These are phyloP conservation scores for Scytalopus superciliaris DNA, from an alignment of 2,113 vertebrate species.

Conservation along the genomic window DNA sequence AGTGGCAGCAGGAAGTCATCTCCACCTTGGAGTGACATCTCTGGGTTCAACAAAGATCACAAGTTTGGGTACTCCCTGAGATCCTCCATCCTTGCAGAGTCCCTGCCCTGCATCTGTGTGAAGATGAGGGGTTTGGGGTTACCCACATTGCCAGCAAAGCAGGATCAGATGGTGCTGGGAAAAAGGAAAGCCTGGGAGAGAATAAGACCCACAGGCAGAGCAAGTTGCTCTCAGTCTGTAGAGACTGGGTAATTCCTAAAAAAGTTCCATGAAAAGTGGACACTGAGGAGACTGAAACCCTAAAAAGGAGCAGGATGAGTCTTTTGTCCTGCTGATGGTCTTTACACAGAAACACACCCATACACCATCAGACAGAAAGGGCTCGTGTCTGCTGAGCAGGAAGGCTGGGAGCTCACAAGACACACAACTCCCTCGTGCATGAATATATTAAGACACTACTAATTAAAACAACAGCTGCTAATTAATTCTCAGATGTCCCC, in stretches of 20 bases:
- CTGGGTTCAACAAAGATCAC: background rate
- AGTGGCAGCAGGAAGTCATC: background rate
- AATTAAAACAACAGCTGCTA: conserved; percentile 51
- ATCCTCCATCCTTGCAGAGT: background rate
- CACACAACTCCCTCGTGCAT: background rate
- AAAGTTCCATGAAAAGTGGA: background rate
- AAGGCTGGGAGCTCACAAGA: background rate
- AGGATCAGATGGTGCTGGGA: background rate
- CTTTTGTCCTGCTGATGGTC: background rate
- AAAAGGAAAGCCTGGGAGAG: background rate
- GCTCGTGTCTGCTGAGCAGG: background rate
- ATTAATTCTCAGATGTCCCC: conserved; percentile 41
- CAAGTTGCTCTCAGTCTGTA: background rate
- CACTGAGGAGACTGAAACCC: background rate
- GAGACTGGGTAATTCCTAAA: background rate
- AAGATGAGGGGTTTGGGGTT: background rate
- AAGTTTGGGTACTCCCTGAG: background rate
- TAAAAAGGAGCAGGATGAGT: background rate
- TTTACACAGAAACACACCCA: background rate
- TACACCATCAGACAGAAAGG: background rate
- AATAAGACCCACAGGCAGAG: background rate
- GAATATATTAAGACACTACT: background rate
- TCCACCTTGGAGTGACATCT: background rate
- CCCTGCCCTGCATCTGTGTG: background rate
- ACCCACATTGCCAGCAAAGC: background rate